These are phyloP conservation scores for Anoplopoma fimbria DNA, from an alignment of 2,113 vertebrate genomes.

Conservation along the genomic window DNA sequence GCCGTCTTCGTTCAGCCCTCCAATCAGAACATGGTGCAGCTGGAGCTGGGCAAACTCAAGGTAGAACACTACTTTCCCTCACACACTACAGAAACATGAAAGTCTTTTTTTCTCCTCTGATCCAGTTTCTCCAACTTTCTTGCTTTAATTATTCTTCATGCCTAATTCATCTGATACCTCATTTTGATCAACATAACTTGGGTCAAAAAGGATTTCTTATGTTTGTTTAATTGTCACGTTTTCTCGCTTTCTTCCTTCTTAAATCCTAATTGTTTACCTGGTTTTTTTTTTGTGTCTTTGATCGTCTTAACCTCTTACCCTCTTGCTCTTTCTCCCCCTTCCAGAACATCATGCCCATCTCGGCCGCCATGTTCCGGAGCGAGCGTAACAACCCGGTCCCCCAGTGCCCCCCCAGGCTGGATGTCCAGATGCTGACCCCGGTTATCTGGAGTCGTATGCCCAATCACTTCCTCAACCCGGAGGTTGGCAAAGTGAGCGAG, in stretches of 20 bases:
- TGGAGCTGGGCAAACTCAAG: conserved; percentile 96
- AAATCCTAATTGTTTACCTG: background rate
- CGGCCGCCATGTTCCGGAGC: conserved; percentile 95
- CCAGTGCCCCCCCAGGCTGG: conserved; percentile 91
- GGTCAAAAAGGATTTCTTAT: background rate
- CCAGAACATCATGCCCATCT: conserved; percentile 98
- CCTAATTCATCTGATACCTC: background rate
- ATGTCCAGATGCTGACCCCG: conserved; percentile 90
- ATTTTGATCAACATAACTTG: background rate
- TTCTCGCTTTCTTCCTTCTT: background rate
- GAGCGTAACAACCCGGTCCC: conserved; percentile 91
- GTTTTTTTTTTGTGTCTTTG: background rate
- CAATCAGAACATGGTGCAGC: conserved; percentile 91
- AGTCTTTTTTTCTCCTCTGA: background rate
- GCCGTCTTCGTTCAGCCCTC: conserved; percentile 90
- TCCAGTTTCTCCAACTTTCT: background rate
- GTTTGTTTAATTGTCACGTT: background rate
- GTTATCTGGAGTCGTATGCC: conserved; percentile 97
- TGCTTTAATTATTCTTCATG: background rate
- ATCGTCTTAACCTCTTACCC: background rate
- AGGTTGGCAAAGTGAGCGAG: conserved; percentile 86
- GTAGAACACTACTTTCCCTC: conserved; percentile 68
- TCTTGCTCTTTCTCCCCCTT: background rate
- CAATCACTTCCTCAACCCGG: conserved; percentile 88
- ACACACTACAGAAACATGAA: background rate